Percentiles rank a stretch among this genome's conserved stretches.
Evolutionary conservation across 2,113 vertebrate genomes (phyloP).

Genomic region (Uria aalge): DNA sequence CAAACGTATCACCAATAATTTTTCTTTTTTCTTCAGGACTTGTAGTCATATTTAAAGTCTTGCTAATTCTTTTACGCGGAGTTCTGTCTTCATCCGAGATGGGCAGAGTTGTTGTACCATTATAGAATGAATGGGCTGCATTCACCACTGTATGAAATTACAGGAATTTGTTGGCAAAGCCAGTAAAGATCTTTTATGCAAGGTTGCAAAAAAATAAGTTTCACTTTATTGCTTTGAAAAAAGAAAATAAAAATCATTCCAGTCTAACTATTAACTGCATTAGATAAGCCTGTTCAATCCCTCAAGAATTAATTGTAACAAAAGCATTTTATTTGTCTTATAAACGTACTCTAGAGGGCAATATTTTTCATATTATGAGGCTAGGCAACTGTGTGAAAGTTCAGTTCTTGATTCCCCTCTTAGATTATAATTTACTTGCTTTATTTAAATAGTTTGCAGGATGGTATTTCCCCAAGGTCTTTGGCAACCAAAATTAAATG

Average conservation of each 20-base stretch:
- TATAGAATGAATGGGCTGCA: slow-evolving; percentile 97
- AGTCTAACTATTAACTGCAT: not conserved
- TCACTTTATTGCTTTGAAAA: not conserved
- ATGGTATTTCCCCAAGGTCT: not conserved
- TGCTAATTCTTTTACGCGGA: slow-evolving; percentile 96
- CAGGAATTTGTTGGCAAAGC: not conserved
- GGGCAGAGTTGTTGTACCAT: slow-evolving; percentile 96
- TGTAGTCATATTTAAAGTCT: slow-evolving; percentile 98
- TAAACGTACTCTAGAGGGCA: not conserved
- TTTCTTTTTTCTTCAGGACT: slow-evolving; percentile 98
- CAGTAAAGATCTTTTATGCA: not conserved
- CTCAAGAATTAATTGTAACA: not conserved
- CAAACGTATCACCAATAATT: slow-evolving; percentile 98
- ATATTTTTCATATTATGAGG: not conserved
- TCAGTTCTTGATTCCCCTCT: not conserved
- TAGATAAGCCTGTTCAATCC: not conserved
- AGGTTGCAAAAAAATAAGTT: not conserved
- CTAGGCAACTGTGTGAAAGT: not conserved
- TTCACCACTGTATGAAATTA: slow-evolving; percentile 87
- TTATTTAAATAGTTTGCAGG: not conserved
- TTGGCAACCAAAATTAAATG: slow-evolving; percentile 15
- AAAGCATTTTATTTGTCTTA: not conserved
- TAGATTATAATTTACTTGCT: not conserved
- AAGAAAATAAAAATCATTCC: not conserved
- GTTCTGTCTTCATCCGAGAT: slow-evolving; percentile 98